These are phyloP conservation scores for Uloborus plumipes DNA, from an alignment of 2,888 invertebrate genomes.

Conservation along the genomic window DNA sequence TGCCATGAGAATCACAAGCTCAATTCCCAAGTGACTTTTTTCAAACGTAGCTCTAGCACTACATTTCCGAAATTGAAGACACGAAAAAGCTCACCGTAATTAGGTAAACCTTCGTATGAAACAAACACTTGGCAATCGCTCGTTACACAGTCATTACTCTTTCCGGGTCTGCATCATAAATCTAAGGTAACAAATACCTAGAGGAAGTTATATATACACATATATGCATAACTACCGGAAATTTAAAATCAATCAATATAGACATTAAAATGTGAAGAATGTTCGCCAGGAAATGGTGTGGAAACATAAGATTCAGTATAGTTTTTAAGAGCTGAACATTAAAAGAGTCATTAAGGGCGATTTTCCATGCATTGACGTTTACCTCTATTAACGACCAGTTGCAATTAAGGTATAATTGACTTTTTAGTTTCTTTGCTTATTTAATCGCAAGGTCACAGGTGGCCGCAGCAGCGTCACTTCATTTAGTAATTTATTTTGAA, in stretches of 20 bases:
- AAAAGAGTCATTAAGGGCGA: constrained; percentile 34
- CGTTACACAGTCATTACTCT: constrained; percentile 47
- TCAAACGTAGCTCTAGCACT: too few species aligned
- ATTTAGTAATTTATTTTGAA: too few species aligned
- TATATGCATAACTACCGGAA: constrained; percentile 25
- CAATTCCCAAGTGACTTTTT: too few species aligned
- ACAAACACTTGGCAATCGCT: constrained; percentile 28
- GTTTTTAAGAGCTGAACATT: constrained; percentile 34
- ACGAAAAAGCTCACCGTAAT: constrained; percentile 27
- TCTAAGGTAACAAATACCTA: constrained; percentile 25
- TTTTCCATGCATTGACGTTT: constrained; percentile 13
- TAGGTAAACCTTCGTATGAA: constrained; percentile 35
- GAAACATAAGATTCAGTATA: constrained; percentile 27
- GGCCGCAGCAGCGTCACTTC: neutral
- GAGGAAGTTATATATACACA: constrained; percentile 22
- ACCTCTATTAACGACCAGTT: constrained; percentile 29
- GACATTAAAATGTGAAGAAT: constrained; percentile 6
- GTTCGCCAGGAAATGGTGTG: constrained; percentile 15
- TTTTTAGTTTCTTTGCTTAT: constrained; percentile 19
- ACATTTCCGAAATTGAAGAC: neutral
- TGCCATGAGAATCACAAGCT: too few species aligned
- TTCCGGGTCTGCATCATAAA: constrained; percentile 31
- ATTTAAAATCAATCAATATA: constrained; percentile 50
- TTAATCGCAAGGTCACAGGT: constrained; percentile 38
- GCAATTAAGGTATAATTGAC: constrained; percentile 51